Evolutionary conservation across 2,888 invertebrate species (phyloP).

Genomic region (Nomada flava): DNA sequence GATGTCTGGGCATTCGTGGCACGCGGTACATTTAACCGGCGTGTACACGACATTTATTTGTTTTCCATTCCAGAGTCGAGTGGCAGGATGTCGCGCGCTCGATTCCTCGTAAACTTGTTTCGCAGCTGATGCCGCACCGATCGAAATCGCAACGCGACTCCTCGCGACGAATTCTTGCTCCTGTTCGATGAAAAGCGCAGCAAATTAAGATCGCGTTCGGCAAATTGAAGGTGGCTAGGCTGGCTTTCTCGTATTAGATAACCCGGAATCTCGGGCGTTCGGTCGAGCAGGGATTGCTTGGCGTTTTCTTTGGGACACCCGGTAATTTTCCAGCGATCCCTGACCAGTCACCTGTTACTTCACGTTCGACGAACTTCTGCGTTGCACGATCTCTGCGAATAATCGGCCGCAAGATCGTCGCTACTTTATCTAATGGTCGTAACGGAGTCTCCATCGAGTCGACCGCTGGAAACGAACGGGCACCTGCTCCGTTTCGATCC

Average conservation of each 20-base stretch:
- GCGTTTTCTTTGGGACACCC: conserved; percentile 3
- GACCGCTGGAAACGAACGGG: conserved; percentile 14
- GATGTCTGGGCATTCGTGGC: conserved; percentile 60
- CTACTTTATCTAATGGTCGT: conserved; percentile 59
- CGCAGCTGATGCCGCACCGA: conserved; percentile 12
- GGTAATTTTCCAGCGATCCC: conserved; percentile 8
- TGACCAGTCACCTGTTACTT: no score
- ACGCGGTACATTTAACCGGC: conserved; percentile 58
- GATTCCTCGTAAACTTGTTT: conserved; percentile 21
- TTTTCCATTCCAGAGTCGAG: conserved; percentile 29
- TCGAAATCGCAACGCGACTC: conserved; percentile 1
- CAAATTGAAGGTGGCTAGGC: conserved; percentile 23
- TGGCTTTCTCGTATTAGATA: conserved; percentile 67
- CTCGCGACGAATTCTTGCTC: not conserved
- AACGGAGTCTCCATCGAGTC: conserved; percentile 45
- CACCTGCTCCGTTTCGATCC: conserved; percentile 10
- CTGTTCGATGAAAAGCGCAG: conserved; percentile 34
- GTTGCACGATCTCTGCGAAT: conserved; percentile 25
- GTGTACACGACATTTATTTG: conserved; percentile 35
- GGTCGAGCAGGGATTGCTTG: conserved; percentile 15
- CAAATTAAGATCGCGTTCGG: conserved; percentile 50
- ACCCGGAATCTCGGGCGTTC: conserved; percentile 44
- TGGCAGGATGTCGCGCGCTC: conserved; percentile 14
- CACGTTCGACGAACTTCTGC: not conserved
- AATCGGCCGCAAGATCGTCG: conserved; percentile 38